These are phyloP conservation scores for Cairina moschata DNA, from an alignment of 2,113 vertebrate species.

Conservation along the genomic window DNA sequence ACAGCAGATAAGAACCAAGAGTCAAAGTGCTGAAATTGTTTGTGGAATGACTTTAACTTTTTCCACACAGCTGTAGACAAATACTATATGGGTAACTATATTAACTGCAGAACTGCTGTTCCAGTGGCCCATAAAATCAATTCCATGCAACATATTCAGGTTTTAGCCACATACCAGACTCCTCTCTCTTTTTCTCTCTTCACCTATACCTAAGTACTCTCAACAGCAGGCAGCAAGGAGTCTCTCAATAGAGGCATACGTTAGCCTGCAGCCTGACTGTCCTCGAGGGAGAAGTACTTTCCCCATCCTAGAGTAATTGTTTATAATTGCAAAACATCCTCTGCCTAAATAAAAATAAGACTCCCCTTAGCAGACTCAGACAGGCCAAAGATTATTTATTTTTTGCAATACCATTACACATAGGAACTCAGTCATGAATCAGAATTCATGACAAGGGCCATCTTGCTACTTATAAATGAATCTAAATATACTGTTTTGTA, in stretches of 20 bases:
- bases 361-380: not conserved
- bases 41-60: not conserved
- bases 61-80: not conserved
- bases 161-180: not conserved
- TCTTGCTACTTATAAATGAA: not conserved
- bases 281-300: not conserved
- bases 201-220: not conserved
- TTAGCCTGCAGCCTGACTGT: not conserved
- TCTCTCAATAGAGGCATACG: not conserved
- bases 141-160: not conserved
- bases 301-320: conserved; percentile 1
- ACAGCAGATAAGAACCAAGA: not conserved
- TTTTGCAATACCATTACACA: not conserved
- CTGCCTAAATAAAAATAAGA: conserved; percentile 28
- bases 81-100: not conserved
- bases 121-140: not conserved
- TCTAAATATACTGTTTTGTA: not conserved
- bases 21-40: not conserved
- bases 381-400: conserved; percentile 6
- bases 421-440: not conserved
- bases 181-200: not conserved
- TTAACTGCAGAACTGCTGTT: not conserved
- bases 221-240: not conserved
- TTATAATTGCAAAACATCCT: conserved; percentile 27
- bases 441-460: not conserved